These are phyloP conservation scores for Chionis minor DNA, from an alignment of 2,113 vertebrate genomes.

Conservation along the genomic window DNA sequence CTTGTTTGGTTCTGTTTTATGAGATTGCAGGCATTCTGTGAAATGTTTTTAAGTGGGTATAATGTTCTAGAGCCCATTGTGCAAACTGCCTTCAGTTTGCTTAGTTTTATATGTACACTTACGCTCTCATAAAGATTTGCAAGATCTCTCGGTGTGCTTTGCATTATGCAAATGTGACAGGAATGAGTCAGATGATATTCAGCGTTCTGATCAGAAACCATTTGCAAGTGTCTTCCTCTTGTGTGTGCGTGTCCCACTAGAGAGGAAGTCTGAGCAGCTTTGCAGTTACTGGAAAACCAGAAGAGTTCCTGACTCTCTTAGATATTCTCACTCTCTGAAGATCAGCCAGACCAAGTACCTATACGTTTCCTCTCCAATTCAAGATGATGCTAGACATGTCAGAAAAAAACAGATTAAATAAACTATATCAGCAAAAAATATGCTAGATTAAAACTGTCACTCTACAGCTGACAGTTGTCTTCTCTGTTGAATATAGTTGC, in stretches of 20 bases:
- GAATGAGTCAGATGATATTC: background rate
- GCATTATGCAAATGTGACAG: background rate
- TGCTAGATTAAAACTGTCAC: background rate
- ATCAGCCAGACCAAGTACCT: background rate
- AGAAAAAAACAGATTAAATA: background rate
- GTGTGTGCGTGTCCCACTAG: background rate
- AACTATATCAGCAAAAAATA: background rate
- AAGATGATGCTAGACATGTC: background rate
- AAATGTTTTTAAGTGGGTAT: background rate
- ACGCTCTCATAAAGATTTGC: background rate
- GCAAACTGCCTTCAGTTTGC: background rate
- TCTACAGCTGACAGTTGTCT: background rate
- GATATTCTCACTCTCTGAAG: background rate
- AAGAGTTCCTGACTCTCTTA: background rate
- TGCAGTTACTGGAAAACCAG: background rate
- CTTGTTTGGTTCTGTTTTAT: background rate
- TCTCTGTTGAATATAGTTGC: background rate
- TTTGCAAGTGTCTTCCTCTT: conserved; percentile 18
- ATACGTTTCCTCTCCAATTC: background rate
- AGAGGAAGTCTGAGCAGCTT: conserved; percentile 22
- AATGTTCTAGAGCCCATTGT: background rate
- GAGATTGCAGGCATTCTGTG: background rate
- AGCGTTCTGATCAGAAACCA: background rate
- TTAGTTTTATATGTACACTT: background rate
- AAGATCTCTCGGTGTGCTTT: background rate